Percentiles rank a stretch among this genome's conserved stretches.
Evolutionary conservation across 1,140 invertebrate genomes (phyloP).

Genomic region (Tyrophagus putrescentiae): DNA sequence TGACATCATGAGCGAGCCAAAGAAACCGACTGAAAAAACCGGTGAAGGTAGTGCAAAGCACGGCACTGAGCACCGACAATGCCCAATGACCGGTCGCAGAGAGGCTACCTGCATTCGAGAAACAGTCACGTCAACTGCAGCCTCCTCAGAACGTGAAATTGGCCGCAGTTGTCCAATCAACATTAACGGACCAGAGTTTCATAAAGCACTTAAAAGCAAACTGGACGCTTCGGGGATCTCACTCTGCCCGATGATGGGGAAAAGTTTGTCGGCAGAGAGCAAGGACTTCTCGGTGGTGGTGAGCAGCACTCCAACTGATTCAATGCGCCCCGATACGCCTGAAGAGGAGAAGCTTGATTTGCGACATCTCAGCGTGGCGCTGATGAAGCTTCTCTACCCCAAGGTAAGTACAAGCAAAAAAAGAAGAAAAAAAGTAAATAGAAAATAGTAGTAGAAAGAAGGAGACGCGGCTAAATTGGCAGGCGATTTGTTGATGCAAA

Average conservation of each 20-base stretch:
- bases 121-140: not conserved
- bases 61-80: too few relatives aligned
- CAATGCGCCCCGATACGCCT: not conserved
- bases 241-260: slow-evolving; percentile 2
- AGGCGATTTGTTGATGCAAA: too few relatives aligned
- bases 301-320: slow-evolving; percentile 7
- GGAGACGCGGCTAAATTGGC: too few relatives aligned
- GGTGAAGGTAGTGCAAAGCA: too few relatives aligned
- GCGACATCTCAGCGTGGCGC: slow-evolving; percentile 12
- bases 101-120: too few relatives aligned
- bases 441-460: not conserved
- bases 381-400: slow-evolving; percentile 16
- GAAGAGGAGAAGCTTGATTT: slow-evolving; percentile 17
- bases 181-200: slow-evolving; percentile 2
- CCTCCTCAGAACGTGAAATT: not conserved
- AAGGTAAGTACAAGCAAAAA: slow-evolving; percentile 8
- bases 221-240: not conserved
- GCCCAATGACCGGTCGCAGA: too few relatives aligned
- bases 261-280: not conserved
- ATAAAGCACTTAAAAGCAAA: not conserved
- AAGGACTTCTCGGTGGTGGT: not conserved
- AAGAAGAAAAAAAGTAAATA: not conserved
- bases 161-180: not conserved
- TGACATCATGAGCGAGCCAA: too few relatives aligned
- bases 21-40: too few relatives aligned